Conservation (phyloP, 2,113 vertebrate species). For the Anthoscopus minutus region DNA sequence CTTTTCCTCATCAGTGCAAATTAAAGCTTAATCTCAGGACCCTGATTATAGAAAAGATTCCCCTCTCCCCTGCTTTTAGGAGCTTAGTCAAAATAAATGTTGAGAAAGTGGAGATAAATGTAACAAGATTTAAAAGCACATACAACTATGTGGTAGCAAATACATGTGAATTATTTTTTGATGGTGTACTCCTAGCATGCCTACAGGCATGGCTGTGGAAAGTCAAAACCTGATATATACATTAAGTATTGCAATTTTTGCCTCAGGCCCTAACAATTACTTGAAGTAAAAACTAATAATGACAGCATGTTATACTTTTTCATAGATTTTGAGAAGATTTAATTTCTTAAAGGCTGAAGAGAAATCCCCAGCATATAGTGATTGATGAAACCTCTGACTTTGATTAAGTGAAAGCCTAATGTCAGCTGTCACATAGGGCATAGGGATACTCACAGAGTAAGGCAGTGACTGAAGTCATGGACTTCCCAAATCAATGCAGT, state of each 20-base stretch:
- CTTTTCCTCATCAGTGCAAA: neutral
- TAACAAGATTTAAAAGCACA: neutral
- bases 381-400: neutral
- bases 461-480: neutral
- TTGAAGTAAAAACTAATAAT: neutral
- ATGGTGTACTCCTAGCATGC: neutral
- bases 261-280: neutral
- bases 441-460: neutral
- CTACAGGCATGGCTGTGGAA: neutral
- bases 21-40: neutral
- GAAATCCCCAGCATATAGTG: neutral
- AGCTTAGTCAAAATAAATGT: neutral
- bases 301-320: neutral
- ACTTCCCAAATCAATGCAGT: neutral
- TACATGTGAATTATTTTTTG: neutral
- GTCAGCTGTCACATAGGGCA: neutral
- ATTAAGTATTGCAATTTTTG: neutral
- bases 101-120: neutral
- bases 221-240: neutral
- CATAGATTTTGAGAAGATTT: neutral
- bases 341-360: slow-evolving; percentile 5
- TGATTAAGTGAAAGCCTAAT: slow-evolving; percentile 32
- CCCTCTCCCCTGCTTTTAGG: neutral
- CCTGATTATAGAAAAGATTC: neutral
- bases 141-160: neutral